Conservation (phyloP, 2,797 vertebrate genomes). For the Lagocephalus sceleratus region DNA sequence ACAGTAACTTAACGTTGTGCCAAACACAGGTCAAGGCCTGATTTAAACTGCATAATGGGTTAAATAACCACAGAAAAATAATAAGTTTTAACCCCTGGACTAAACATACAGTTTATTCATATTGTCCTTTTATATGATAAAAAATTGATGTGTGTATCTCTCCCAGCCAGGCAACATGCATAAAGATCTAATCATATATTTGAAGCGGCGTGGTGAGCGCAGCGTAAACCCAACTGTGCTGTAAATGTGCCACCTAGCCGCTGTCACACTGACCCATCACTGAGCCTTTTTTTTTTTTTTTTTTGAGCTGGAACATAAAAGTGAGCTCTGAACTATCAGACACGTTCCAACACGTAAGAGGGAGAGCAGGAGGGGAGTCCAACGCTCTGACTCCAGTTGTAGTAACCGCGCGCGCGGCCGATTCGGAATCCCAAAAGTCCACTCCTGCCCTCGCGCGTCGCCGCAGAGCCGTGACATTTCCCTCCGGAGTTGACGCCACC, state of each 20-base stretch:
- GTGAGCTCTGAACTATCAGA: conserved; percentile 23
- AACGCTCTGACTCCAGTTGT: no score
- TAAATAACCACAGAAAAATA: no score
- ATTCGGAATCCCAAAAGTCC: no score
- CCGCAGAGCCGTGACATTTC: conserved; percentile 43
- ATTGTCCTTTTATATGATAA: no score
- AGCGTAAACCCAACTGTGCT: no score
- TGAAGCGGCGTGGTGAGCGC: neutral
- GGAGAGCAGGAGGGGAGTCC: neutral
- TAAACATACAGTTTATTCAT: no score
- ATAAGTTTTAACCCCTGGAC: no score
- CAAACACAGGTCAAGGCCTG: no score
- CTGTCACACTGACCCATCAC: conserved; percentile 28
- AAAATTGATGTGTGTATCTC: no score
- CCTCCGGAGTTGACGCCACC: conserved; percentile 19
- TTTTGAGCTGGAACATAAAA: conserved; percentile 30
- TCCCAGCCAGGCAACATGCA: no score
- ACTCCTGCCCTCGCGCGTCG: neutral
- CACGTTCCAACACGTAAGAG: conserved; percentile 43
- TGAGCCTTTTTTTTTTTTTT: conserved; percentile 46
- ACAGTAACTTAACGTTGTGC: no score
- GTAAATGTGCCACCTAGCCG: neutral
- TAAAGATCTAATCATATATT: neutral
- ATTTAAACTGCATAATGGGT: no score
- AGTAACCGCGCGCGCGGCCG: neutral